These are phyloP conservation scores for Tetrax tetrax DNA, from an alignment of 2,113 vertebrate genomes.

Conservation along the genomic window DNA sequence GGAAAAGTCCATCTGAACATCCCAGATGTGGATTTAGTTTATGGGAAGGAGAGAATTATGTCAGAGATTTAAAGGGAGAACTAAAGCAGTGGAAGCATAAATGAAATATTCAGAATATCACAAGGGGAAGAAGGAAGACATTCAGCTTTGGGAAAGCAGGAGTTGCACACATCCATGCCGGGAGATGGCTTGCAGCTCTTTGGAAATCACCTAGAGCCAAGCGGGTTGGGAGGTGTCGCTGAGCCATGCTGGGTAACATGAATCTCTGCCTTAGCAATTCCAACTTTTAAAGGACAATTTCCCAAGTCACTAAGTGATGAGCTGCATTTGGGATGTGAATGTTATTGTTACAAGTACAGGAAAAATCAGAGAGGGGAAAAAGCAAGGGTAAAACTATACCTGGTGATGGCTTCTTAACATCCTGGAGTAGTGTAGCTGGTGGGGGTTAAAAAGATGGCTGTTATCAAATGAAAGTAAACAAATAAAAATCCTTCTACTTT, in stretches of 20 bases:
- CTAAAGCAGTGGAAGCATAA: not conserved
- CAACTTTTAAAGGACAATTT: not conserved
- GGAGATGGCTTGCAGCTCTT: not conserved
- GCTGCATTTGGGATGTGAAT: not conserved
- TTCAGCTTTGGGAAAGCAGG: not conserved
- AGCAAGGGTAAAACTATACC: not conserved
- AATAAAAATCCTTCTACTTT: not conserved
- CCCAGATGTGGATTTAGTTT: not conserved
- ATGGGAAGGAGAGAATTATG: not conserved
- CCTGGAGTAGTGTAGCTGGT: not conserved
- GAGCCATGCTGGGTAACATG: accelerated
- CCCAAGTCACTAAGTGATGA: not conserved
- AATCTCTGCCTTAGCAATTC: not conserved
- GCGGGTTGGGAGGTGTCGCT: not conserved
- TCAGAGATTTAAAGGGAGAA: not conserved
- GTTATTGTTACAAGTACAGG: not conserved
- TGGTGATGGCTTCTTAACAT: not conserved
- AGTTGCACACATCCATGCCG: accelerated
- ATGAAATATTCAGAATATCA: not conserved
- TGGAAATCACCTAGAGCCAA: not conserved
- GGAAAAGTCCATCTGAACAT: not conserved
- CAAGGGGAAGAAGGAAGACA: not conserved
- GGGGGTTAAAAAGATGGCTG: not conserved
- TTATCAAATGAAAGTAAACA: not conserved
- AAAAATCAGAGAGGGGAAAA: not conserved